Conservation (phyloP, 2,797 vertebrate genomes). For the Poliocrania exsul region DNA sequence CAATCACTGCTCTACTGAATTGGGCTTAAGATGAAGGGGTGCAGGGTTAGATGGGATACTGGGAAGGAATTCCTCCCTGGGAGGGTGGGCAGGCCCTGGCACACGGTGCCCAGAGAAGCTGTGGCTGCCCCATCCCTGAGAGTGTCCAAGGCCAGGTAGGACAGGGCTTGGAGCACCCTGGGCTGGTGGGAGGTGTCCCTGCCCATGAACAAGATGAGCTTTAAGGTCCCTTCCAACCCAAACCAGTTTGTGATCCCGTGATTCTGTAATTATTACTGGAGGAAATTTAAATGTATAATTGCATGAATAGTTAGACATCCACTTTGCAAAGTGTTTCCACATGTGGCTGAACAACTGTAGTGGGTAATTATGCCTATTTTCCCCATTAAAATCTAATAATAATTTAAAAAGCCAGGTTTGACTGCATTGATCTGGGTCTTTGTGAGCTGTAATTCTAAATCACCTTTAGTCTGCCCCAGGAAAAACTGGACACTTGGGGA, state of each 20-base stretch:
- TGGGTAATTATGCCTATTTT: background rate
- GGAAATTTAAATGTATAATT: background rate
- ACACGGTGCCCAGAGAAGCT: background rate
- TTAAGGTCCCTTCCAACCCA: background rate
- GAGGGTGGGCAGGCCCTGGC: rapidly evolving
- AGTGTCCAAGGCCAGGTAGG: rapidly evolving
- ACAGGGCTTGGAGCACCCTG: rapidly evolving
- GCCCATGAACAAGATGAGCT: background rate
- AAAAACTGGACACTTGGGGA: background rate
- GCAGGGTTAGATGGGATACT: background rate
- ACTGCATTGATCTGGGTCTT: background rate
- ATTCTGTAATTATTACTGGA: background rate
- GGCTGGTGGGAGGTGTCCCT: rapidly evolving
- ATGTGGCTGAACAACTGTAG: background rate
- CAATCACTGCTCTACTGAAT: background rate
- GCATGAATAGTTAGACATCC: background rate
- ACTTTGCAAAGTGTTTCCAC: background rate
- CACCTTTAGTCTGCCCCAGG: background rate
- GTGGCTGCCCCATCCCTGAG: background rate
- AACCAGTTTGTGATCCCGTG: background rate
- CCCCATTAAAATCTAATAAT: background rate
- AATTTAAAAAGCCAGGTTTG: background rate
- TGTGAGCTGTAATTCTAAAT: background rate
- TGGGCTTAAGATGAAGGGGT: background rate
- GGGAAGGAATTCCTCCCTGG: rapidly evolving